Conservation (phyloP, 2,113 vertebrate species). For the Rousettus leschenaultii region DNA sequence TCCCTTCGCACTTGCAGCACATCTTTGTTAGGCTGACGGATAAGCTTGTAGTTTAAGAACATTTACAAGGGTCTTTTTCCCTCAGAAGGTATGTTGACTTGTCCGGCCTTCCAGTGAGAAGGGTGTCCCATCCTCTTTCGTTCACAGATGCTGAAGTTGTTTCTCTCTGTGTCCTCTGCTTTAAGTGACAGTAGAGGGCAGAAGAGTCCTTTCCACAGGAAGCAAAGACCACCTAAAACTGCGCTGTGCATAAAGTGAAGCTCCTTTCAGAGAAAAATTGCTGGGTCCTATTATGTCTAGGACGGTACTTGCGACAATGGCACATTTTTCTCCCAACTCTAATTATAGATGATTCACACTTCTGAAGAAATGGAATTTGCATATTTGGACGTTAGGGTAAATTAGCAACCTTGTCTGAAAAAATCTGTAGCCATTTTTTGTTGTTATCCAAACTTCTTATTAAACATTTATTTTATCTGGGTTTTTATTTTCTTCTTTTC, state of each 20-base stretch:
- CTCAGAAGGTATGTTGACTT: background rate
- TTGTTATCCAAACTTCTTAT: background rate
- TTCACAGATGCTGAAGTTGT: background rate
- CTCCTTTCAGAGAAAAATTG: conserved; percentile 2
- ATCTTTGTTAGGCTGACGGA: background rate
- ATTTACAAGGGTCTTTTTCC: background rate
- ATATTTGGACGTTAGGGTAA: background rate
- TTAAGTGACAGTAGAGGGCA: conserved; percentile 90
- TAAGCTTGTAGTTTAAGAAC: background rate
- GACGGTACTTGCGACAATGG: background rate
- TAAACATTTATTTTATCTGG: conserved; percentile 10
- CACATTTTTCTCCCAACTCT: background rate
- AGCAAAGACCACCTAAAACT: background rate
- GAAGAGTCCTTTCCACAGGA: conserved; percentile 86
- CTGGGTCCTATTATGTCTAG: background rate
- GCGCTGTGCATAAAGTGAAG: background rate
- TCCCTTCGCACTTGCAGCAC: background rate
- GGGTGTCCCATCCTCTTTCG: background rate
- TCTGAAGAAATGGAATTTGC: background rate
- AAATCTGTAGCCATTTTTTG: background rate
- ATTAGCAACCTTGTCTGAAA: background rate
- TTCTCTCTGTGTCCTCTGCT: background rate
- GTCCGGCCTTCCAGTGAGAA: background rate
- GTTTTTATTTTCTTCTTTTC: background rate
- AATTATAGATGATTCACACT: background rate